These are phyloP conservation scores for Plestiodon gilberti DNA, from an alignment of 2,113 vertebrate species.

Conservation along the genomic window DNA sequence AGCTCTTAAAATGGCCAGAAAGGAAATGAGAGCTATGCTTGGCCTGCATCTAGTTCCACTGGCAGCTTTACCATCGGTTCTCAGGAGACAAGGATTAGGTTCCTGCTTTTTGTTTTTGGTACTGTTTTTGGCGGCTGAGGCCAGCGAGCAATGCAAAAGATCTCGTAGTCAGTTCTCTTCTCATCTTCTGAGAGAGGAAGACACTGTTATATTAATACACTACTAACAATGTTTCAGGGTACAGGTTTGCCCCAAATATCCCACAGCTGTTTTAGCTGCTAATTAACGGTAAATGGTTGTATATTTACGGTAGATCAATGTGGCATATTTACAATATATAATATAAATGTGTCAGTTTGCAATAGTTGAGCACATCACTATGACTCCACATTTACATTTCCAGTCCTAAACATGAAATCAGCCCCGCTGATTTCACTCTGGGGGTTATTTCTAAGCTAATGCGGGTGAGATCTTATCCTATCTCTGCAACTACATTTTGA, in stretches of 20 bases:
- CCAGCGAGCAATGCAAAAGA: neutral
- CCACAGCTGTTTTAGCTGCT: neutral
- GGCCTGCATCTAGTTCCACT: accelerated
- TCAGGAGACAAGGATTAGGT: accelerated
- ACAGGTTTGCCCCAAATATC: neutral
- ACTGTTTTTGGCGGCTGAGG: accelerated
- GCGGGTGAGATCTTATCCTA: neutral
- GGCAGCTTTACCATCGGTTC: neutral
- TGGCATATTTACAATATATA: neutral
- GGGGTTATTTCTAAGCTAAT: neutral
- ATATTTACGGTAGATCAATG: neutral
- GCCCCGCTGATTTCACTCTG: neutral
- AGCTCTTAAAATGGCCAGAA: neutral
- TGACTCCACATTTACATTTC: neutral
- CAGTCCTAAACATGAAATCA: neutral
- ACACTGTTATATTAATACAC: neutral
- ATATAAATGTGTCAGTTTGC: neutral
- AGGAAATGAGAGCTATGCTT: accelerated
- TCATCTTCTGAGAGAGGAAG: neutral
- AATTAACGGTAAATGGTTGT: neutral
- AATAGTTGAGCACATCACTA: neutral
- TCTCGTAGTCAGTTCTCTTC: accelerated
- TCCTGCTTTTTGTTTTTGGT: accelerated
- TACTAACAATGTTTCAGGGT: neutral
- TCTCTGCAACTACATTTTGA: neutral